Conservation (phyloP, 2,888 invertebrate genomes). For the Caenorhabditis sinica region DNA sequence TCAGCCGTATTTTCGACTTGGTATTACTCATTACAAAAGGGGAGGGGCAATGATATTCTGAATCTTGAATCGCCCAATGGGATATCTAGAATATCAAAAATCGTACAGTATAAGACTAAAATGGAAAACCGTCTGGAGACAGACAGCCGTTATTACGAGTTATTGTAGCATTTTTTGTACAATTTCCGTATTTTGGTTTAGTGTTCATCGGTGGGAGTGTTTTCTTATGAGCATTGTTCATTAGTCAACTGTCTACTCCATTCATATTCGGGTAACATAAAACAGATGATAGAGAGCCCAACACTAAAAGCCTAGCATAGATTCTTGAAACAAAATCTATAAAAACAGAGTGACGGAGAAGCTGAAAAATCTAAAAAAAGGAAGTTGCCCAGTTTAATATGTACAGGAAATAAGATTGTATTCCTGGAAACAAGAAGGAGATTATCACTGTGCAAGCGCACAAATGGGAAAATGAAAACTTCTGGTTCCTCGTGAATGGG, state of each 20-base stretch:
- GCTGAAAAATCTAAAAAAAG: too few species aligned
- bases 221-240: not conserved
- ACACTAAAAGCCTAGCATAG: too few species aligned
- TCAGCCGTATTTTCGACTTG: not conserved
- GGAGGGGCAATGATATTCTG: not conserved
- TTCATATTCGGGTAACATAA: not conserved
- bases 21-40: slow-evolving; percentile 17
- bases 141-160: not conserved
- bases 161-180: not conserved
- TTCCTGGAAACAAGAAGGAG: too few species aligned
- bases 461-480: too few species aligned
- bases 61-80: too few species aligned
- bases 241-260: not conserved
- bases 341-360: too few species aligned
- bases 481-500: too few species aligned
- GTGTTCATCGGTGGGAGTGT: not conserved
- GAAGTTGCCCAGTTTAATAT: too few species aligned
- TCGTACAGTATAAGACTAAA: not conserved
- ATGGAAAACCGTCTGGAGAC: not conserved
- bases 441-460: too few species aligned
- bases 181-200: slow-evolving; percentile 3
- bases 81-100: not conserved
- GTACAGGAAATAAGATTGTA: too few species aligned
- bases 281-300: too few species aligned
- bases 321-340: too few species aligned